These are phyloP conservation scores for Oncorhynchus nerka DNA, from an alignment of 2,113 vertebrate genomes.

Conservation along the genomic window DNA sequence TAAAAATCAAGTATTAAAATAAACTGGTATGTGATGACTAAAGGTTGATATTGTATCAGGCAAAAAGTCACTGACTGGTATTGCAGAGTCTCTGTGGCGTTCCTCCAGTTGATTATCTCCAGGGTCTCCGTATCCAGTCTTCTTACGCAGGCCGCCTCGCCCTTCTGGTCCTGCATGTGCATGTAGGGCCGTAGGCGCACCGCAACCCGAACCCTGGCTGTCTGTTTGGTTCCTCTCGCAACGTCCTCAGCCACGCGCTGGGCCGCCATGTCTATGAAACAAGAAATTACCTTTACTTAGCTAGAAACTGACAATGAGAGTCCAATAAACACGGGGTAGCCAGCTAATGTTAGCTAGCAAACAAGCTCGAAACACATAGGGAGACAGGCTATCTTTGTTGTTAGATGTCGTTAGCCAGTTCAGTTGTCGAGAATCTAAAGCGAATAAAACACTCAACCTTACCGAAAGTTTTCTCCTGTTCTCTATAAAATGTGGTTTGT, in stretches of 20 bases:
- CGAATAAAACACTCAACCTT: background rate
- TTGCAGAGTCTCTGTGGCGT: conserved; percentile 82
- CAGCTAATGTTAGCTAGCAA: too few relatives aligned
- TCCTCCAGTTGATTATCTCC: conserved; percentile 87
- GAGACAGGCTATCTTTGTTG: too few relatives aligned
- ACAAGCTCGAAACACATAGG: too few relatives aligned
- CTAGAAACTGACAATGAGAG: too few relatives aligned
- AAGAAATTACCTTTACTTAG: too few relatives aligned
- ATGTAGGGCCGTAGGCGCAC: conserved; percentile 83
- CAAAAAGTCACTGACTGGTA: conserved; percentile 78
- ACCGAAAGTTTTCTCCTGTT: background rate
- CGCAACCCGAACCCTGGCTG: conserved; percentile 78
- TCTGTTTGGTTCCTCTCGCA: conserved; percentile 48
- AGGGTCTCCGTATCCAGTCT: conserved; percentile 79
- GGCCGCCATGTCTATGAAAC: conserved; percentile 60
- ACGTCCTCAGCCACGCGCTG: conserved; percentile 57
- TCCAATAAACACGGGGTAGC: too few relatives aligned
- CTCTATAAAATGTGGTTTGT: background rate
- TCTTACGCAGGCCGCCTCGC: conserved; percentile 75
- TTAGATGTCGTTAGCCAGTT: too few relatives aligned
- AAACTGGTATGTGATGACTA: fast-evolving
- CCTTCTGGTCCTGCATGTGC: conserved; percentile 61
- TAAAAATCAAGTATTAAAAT: too few relatives aligned
- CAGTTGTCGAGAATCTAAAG: background rate
- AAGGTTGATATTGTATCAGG: background rate